phyloP scores from a whole-genome alignment of 1,140 invertebrate genomes.

The Eurosta solidaginis region DNA sequence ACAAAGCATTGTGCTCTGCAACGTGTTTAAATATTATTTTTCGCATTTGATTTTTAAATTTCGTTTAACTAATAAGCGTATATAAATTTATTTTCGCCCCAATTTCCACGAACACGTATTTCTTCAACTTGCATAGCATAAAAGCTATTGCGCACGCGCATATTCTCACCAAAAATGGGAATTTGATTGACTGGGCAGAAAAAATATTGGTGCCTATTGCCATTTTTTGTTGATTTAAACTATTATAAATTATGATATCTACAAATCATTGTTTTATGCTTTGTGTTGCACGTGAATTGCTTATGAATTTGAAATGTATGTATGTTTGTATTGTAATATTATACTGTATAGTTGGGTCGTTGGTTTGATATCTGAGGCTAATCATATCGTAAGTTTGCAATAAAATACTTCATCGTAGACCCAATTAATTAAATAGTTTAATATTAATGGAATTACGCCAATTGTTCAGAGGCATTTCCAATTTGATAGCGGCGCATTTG shows the following conservation, averaged over 20 bases:
- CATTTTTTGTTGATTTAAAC: neutral
- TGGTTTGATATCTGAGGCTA: no score
- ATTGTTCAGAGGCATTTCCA: neutral
- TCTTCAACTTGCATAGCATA: neutral
- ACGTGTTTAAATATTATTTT: neutral
- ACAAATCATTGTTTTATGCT: constrained; percentile 14
- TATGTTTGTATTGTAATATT: neutral
- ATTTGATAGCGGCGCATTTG: neutral
- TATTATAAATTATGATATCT: constrained; percentile 26
- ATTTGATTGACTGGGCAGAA: neutral
- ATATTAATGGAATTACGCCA: constrained; percentile 5
- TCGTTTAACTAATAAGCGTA: neutral
- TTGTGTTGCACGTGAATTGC: neutral
- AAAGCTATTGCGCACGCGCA: neutral
- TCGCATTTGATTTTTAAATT: neutral
- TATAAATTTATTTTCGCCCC: constrained; percentile 3
- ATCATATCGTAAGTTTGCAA: no score
- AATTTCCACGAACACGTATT: neutral
- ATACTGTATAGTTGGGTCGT: no score
- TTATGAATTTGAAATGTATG: neutral
- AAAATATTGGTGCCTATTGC: neutral
- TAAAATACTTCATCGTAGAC: no score
- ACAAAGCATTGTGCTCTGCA: no score
- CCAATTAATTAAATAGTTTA: neutral
- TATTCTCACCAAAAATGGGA: constrained; percentile 2